These are phyloP conservation scores for Epinephelus awoara DNA, from an alignment of 2,797 vertebrate species.

Conservation along the genomic window DNA sequence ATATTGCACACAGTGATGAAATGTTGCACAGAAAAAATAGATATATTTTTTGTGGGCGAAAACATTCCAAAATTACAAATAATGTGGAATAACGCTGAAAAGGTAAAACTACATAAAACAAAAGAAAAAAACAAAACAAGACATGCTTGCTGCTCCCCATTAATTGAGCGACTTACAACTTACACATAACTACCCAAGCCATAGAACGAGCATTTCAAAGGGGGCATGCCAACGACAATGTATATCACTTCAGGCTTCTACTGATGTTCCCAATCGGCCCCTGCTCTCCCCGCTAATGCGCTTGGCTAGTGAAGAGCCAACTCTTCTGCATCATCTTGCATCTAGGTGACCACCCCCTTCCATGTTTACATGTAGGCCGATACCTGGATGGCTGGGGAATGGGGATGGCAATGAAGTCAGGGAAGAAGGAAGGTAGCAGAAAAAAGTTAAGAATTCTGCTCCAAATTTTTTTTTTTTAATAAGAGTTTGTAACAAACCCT, in stretches of 20 bases:
- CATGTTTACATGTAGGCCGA: constrained; percentile 88
- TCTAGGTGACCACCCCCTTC: constrained; percentile 85
- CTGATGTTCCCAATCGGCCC: constrained; percentile 71
- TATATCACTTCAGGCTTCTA: constrained; percentile 54
- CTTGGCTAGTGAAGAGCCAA: constrained; percentile 72
- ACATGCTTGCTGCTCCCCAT: constrained; percentile 84
- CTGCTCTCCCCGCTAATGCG: constrained; percentile 59
- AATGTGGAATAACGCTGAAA: constrained; percentile 87
- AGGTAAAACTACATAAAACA: constrained; percentile 74
- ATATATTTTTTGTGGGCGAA: constrained; percentile 83
- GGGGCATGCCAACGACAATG: constrained; percentile 56
- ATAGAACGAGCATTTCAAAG: constrained; percentile 66
- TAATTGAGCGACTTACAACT: constrained; percentile 83
- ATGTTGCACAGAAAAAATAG: constrained; percentile 87
- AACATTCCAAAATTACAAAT: constrained; percentile 87
- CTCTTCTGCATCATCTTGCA: constrained; percentile 80
- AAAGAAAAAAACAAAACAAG: constrained; percentile 61
- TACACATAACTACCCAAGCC: constrained; percentile 80
- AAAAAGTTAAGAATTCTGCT: constrained; percentile 71
- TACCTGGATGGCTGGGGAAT: constrained; percentile 83
- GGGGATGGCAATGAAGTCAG: constrained; percentile 60
- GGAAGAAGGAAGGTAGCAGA: constrained; percentile 68
- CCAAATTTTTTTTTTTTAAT: constrained; percentile 22
- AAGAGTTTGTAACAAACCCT: constrained; percentile 68
- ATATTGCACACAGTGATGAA: constrained; percentile 92